A percentile compares a stretch with the other conserved stretches of the same genome.
Evolutionary conservation across 2,888 invertebrate genomes (phyloP).

Genomic region (Corythucha ciliata): DNA sequence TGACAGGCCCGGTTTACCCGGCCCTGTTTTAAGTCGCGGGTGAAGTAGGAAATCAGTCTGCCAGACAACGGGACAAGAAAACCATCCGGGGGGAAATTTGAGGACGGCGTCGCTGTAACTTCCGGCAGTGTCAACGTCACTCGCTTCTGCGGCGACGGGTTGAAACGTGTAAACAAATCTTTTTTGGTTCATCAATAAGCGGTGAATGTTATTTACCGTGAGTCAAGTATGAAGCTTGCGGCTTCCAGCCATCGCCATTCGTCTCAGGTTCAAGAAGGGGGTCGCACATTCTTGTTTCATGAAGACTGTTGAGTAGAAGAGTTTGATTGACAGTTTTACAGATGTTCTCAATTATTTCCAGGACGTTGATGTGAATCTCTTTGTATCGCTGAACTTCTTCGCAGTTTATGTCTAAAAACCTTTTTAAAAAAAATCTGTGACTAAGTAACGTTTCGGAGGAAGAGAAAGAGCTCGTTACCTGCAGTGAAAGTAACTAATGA

Average conservation of each 20-base stretch:
- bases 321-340: conserved; percentile 60
- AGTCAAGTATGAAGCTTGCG: conserved; percentile 14
- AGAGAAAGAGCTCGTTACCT: conserved; percentile 42
- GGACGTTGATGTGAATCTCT: conserved; percentile 46
- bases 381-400: conserved; percentile 47
- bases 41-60: conserved; percentile 58
- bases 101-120: conserved; percentile 16
- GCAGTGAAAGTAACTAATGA: conserved; percentile 59
- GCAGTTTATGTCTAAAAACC: conserved; percentile 48
- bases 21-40: conserved; percentile 57
- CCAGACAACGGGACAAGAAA: conserved; percentile 66
- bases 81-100: conserved; percentile 51
- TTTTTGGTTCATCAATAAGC: background rate
- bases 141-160: conserved; percentile 23
- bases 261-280: conserved; percentile 55
- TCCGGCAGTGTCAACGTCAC: conserved; percentile 23
- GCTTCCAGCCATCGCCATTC: conserved; percentile 44
- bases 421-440: conserved; percentile 36
- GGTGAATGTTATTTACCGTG: background rate
- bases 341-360: conserved; percentile 49
- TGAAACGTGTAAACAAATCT: too few relatives aligned
- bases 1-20: conserved; percentile 51
- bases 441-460: too few relatives aligned
- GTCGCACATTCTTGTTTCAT: conserved; percentile 57
- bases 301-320: conserved; percentile 56